These are phyloP conservation scores for Euplagia quadripunctaria DNA, from an alignment of 2,888 invertebrate genomes.

Conservation along the genomic window DNA sequence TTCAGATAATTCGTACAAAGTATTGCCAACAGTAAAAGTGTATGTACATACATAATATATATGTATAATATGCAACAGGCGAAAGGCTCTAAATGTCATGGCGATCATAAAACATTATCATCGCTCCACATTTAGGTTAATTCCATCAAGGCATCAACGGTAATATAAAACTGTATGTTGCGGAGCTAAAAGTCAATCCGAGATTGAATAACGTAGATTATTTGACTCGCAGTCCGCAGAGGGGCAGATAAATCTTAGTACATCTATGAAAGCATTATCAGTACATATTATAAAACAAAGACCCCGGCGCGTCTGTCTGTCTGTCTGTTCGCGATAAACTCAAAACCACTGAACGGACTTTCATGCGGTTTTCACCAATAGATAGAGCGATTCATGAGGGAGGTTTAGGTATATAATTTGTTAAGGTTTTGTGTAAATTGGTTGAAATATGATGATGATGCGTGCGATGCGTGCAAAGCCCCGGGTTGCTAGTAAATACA, in stretches of 20 bases:
- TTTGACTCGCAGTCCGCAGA: neutral
- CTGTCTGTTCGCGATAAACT: too few relatives aligned
- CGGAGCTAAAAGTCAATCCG: slow-evolving; percentile 17
- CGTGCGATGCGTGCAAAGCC: too few relatives aligned
- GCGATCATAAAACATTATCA: slow-evolving; percentile 38
- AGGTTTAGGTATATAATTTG: too few relatives aligned
- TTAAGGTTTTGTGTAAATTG: too few relatives aligned
- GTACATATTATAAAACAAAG: too few relatives aligned
- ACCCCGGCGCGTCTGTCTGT: too few relatives aligned
- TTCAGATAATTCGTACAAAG: too few relatives aligned
- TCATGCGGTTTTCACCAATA: too few relatives aligned
- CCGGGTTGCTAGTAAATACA: too few relatives aligned
- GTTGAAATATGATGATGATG: too few relatives aligned
- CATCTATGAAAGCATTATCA: neutral
- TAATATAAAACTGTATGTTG: neutral
- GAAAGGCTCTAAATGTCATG: slow-evolving; percentile 45
- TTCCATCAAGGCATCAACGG: slow-evolving; percentile 9
- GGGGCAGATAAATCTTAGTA: neutral
- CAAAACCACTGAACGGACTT: too few relatives aligned
- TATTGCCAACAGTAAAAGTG: neutral
- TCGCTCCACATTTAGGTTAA: slow-evolving; percentile 20
- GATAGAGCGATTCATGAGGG: too few relatives aligned
- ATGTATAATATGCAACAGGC: neutral
- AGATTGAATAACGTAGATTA: slow-evolving; percentile 9
- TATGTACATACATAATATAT: neutral